Base-by-base conservation (phyloP, 2,797 vertebrate genomes). In the Acridotheres tristis region DNA sequence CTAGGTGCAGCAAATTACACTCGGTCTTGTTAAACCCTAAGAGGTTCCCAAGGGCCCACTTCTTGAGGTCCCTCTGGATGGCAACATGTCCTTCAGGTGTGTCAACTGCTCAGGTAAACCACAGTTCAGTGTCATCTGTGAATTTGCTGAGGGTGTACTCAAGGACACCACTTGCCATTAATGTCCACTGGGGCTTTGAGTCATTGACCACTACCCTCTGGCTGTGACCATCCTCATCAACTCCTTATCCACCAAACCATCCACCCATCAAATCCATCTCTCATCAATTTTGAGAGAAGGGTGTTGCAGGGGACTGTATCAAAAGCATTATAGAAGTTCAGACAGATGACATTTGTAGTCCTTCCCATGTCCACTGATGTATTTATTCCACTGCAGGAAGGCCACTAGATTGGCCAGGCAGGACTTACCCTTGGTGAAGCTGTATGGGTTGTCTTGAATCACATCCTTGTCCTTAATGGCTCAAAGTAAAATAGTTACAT, bases 51-150 rank as follows among this genome's bases (percentile, higher is more conserved):
- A 4, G 5, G 19, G 5, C 10, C 5, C 29, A 26, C 4, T 43
- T 82, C 32, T 30, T 53, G 51, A 38, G 23, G 5, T 63, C 19
- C 42, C 14, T 57, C 23, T 51, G 57, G 29, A n/a, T 51, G 5
- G 10, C 14, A 45, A 5, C 0, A 0, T 17, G 4, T 38, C 43
- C 22, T 40, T 40, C 40, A 40, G 40, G 15, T 40, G 40, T 40
- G 40, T 40, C 40, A 40, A 40, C 40, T 40, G 40, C 40, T 40
- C 40, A 40, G 40, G 40, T 40, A 13, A 40, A 18, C 14, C 23
- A 8, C 27, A 43, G 5, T 20, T 17, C 19, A 14, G 42, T 22
- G 10, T 6, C 29, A 26, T 34, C 71, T 51, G 27, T 0, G 0
- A 38, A 50, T 57, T 38, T 69, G 11, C 50, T n/a, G 36, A 63